phyloP scores from a whole-genome alignment of 2,888 invertebrate species.

The Neocrepidodera transversa region DNA sequence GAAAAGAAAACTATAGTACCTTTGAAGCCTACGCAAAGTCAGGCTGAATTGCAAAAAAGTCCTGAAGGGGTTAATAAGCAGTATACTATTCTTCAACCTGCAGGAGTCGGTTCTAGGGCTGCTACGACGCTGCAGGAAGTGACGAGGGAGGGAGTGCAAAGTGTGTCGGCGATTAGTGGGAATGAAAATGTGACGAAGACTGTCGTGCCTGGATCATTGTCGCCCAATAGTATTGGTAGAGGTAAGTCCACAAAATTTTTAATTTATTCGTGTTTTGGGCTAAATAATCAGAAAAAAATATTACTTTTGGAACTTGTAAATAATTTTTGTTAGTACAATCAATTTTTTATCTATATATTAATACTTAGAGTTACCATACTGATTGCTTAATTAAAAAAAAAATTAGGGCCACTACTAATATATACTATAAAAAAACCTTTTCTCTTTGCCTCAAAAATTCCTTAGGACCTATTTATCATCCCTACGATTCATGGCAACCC shows the following conservation, averaged over 20 bases:
- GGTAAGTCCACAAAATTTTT: conserved; percentile 65
- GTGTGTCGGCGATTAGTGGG: conserved; percentile 59
- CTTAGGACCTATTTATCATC: conserved; percentile 4
- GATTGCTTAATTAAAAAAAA: no score
- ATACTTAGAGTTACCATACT: no score
- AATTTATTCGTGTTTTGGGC: not conserved
- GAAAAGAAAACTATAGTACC: conserved; percentile 62
- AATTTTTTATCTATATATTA: no score
- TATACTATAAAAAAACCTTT: no score
- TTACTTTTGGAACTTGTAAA: no score
- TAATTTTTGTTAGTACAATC: no score
- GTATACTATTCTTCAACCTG: conserved; percentile 87
- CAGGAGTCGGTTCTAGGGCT: conserved; percentile 79
- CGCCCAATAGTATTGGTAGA: conserved; percentile 79
- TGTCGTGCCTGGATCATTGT: conserved; percentile 64
- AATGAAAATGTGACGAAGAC: conserved; percentile 59
- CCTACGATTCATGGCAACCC: not conserved
- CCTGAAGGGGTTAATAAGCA: conserved; percentile 72
- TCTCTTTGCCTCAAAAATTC: not conserved
- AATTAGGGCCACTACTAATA: no score
- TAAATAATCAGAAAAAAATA: not conserved
- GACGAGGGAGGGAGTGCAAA: conserved; percentile 70
- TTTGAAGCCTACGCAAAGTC: conserved; percentile 56
- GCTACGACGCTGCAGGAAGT: conserved; percentile 81
- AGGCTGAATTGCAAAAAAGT: conserved; percentile 53